A percentile compares a stretch with the other conserved stretches of the same genome.
phyloP scores from a whole-genome alignment of 2,797 vertebrate genomes.

The Lithobates sylvaticus region DNA sequence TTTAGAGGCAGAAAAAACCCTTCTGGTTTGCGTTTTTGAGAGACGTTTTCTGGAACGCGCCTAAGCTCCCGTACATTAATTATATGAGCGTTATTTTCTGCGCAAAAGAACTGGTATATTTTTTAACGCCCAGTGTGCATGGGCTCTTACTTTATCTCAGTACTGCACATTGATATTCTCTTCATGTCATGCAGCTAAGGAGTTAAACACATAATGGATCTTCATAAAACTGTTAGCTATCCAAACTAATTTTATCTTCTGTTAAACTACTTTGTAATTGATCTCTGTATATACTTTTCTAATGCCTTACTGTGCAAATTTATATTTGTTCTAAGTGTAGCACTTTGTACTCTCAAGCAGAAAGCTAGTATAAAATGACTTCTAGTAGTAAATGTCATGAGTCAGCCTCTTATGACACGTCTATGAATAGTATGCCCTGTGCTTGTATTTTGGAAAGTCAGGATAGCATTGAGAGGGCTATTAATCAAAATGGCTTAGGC shows the following conservation, averaged over 20 bases:
- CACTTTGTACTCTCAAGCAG: slow-evolving; percentile 37
- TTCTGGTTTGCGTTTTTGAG: too few species aligned
- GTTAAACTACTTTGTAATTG: slow-evolving; percentile 31
- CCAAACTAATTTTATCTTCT: slow-evolving; percentile 24
- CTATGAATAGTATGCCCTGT: slow-evolving; percentile 51
- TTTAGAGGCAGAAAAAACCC: too few species aligned
- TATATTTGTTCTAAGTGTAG: slow-evolving; percentile 33
- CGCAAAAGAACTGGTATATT: too few species aligned
- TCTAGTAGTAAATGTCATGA: slow-evolving; percentile 41
- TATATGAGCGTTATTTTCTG: too few species aligned
- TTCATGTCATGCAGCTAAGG: too few species aligned
- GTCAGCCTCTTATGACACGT: slow-evolving; percentile 51
- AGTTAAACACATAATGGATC: slow-evolving; percentile 20
- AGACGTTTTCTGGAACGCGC: too few species aligned
- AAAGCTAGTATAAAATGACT: slow-evolving; percentile 44
- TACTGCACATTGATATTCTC: too few species aligned
- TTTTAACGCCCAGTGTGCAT: too few species aligned
- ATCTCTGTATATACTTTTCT: slow-evolving; percentile 41
- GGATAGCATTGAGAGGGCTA: slow-evolving; percentile 19
- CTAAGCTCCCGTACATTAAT: too few species aligned
- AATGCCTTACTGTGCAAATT: slow-evolving; percentile 46
- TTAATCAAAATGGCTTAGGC: slow-evolving; percentile 35
- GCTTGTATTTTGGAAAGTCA: slow-evolving; percentile 15
- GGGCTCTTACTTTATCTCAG: too few species aligned
- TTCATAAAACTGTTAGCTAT: slow-evolving; percentile 21